These are phyloP conservation scores for Chironex yamaguchii DNA, from an alignment of 30 jellyfish, hydroid and myxozoan genomes.

Conservation along the genomic window DNA sequence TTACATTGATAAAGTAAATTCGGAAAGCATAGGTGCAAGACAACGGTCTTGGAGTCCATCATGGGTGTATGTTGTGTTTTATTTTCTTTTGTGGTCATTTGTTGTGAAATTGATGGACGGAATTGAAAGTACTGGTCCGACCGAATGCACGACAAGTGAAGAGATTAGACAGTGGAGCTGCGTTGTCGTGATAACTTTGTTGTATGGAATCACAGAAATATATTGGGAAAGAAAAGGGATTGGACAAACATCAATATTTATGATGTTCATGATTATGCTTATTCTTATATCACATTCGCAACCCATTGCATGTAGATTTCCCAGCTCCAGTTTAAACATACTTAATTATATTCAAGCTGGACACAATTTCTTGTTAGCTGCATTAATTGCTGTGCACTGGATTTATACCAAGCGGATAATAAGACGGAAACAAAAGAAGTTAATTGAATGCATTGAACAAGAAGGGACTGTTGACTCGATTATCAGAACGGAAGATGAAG, in stretches of 20 bases:
- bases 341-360: background rate
- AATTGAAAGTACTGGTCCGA: constrained; percentile 11
- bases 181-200: background rate
- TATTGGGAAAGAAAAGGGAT: constrained; percentile 15
- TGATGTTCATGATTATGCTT: background rate
- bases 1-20: background rate
- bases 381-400: background rate
- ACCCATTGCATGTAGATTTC: background rate
- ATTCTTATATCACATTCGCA: background rate
- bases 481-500: background rate
- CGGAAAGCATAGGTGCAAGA: background rate
- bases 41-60: background rate
- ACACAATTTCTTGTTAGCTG: background rate
- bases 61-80: constrained; percentile 45
- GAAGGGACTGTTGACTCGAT: background rate
- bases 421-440: background rate
- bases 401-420: background rate
- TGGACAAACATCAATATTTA: background rate
- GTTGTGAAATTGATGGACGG: constrained; percentile 58
- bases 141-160: constrained; percentile 43
- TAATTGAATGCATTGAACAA: background rate
- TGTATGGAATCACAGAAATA: constrained; percentile 28
- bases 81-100: constrained; percentile 29
- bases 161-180: constrained; percentile 64
- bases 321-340: background rate